phyloP scores from a whole-genome alignment of 2,888 invertebrate genomes.

The Apotomis betuletana region DNA sequence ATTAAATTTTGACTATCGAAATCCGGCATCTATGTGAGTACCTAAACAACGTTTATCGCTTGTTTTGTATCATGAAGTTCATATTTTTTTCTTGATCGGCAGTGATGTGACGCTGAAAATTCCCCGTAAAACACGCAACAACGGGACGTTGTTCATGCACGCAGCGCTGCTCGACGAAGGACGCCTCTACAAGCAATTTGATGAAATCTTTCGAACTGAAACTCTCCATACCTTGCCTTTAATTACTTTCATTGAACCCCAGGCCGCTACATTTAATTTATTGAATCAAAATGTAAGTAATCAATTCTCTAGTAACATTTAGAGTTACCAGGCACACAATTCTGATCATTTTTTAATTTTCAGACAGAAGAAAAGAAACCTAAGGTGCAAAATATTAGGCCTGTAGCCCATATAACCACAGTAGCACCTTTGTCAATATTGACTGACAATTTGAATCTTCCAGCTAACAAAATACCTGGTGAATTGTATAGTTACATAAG shows the following conservation, averaged over 20 bases:
- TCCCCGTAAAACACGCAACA: constrained; percentile 89
- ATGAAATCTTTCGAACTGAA: constrained; percentile 83
- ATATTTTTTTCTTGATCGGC: constrained; percentile 41
- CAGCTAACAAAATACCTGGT: constrained; percentile 86
- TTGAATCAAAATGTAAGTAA: constrained; percentile 76
- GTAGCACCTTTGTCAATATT: constrained; percentile 90
- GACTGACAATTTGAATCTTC: constrained; percentile 87
- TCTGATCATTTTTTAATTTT: constrained; percentile 44
- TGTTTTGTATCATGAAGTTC: background rate
- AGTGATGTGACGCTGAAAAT: constrained; percentile 88
- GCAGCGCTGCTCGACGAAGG: constrained; percentile 84
- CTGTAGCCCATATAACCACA: constrained; percentile 90
- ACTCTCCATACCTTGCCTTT: constrained; percentile 86
- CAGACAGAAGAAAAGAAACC: constrained; percentile 55
- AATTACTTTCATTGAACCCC: constrained; percentile 89
- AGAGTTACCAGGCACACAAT: background rate
- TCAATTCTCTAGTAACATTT: background rate
- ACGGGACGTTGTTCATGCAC: constrained; percentile 93
- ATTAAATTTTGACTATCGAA: constrained; percentile 86
- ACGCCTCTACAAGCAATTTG: constrained; percentile 79
- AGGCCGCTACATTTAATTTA: constrained; percentile 89
- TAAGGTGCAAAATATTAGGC: constrained; percentile 60
- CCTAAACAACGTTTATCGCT: constrained; percentile 2
- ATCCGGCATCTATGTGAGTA: constrained; percentile 70
- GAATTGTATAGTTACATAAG: constrained; percentile 86